These are phyloP conservation scores for Aphelocoma coerulescens DNA, from an alignment of 2,113 vertebrate genomes.

Conservation along the genomic window DNA sequence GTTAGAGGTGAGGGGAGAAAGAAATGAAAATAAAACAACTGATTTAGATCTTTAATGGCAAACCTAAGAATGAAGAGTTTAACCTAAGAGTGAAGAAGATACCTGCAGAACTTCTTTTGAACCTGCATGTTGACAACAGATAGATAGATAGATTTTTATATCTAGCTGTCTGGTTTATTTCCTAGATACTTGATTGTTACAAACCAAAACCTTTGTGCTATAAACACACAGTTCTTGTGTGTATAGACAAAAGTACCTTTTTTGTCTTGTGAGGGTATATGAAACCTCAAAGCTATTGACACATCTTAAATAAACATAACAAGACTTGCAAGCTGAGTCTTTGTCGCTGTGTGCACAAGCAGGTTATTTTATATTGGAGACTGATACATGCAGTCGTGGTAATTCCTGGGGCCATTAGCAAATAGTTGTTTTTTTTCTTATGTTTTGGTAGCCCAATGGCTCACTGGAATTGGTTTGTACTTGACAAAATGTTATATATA, in stretches of 20 bases:
- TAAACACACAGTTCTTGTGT: background rate
- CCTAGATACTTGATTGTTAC: background rate
- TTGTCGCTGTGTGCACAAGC: background rate
- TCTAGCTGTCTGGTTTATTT: background rate
- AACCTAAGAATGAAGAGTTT: background rate
- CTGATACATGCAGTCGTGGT: background rate
- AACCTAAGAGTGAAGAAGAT: background rate
- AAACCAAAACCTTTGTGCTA: background rate
- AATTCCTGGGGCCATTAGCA: background rate
- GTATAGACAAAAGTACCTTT: background rate
- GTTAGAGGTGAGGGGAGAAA: background rate
- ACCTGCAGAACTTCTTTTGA: background rate
- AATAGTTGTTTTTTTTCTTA: background rate
- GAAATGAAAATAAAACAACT: background rate
- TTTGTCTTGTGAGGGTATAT: background rate
- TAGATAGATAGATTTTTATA: background rate
- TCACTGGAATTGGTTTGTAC: background rate
- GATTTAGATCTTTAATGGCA: background rate
- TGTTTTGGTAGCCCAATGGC: background rate
- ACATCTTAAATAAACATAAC: background rate
- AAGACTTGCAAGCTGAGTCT: background rate
- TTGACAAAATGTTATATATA: background rate
- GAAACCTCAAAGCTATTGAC: background rate
- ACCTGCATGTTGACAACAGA: background rate
- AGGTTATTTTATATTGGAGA: background rate